Base-by-base conservation (phyloP, 2,888 invertebrate species). In the Bombylius major region DNA sequence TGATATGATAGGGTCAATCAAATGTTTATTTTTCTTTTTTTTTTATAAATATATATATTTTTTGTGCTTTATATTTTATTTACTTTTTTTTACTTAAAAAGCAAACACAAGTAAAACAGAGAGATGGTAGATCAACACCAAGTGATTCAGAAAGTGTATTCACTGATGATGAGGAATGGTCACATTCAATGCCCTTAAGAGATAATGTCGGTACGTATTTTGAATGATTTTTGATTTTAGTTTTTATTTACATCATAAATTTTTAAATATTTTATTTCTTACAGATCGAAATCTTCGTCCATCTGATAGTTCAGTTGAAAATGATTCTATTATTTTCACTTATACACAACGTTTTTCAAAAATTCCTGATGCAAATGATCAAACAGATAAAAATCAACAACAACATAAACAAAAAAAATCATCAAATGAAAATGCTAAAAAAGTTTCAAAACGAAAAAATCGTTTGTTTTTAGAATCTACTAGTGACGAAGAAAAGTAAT, bases 141-240 rank as follows among this genome's bases (percentile, higher is more conserved):
- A 83, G 83, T 0, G 81, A 83, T 67, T 83, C 83, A 0, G 81
- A 83, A 67, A 83, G 82, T 65, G 82, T 84, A 5, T 83, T 84
- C 61, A 83, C 83, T 8, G 84, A 85, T 64, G 84, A 85, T 60
- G 83, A 84, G 64, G 83, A 84, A 65, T 83, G 81, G 79, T 70
- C 76, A 5, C 75, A 77, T 62, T 78, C 80, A 32, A 70, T 78
- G 56, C 76, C 79, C 4, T 61, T 72, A 47, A 71, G 72, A 50
- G 72, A 71, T 63, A 71, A 69, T 65, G 65, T 69, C 58, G 71
- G 72, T 70, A 63, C 60, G 45, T 23, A 42, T 11, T 11, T 42
- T 42, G 39, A 1, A 32, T 45, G 39, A 39, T 31, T 42, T 50
- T 48, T 36, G 13, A 1, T 32, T 47, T 48, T 47, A 49, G 47